Conservation (phyloP, 1,140 invertebrate genomes). For the Pectinophora gossypiella region DNA sequence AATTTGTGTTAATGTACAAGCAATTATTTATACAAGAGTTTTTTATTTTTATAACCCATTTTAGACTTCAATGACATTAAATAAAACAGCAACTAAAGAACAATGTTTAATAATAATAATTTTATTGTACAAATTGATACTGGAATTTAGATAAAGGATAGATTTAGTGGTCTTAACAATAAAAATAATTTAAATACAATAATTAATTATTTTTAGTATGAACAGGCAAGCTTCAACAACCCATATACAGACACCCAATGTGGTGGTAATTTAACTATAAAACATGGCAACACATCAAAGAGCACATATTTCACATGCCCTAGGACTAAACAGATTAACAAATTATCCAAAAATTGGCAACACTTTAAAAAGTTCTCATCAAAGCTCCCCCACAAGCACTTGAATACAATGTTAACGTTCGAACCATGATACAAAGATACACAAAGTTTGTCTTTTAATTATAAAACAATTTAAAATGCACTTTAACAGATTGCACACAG, state of each 20-base stretch:
- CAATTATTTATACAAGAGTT: no score
- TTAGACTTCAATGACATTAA: constrained; percentile 11
- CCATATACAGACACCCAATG: constrained; percentile 55
- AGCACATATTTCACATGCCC: no score
- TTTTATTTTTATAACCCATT: no score
- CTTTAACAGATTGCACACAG: not conserved
- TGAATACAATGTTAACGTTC: not conserved
- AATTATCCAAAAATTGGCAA: no score
- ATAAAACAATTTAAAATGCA: constrained; percentile 13
- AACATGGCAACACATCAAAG: constrained; percentile 30
- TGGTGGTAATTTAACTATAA: constrained; percentile 30
- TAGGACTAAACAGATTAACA: no score
- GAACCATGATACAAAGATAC: not conserved
- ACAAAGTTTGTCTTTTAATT: constrained; percentile 17
- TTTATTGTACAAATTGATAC: constrained; percentile 51
- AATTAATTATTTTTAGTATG: constrained; percentile 37
- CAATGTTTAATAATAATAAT: constrained; percentile 41
- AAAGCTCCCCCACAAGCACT: no score
- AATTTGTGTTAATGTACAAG: constrained; percentile 3
- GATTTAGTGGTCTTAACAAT: constrained; percentile 50
- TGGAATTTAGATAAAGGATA: constrained; percentile 65
- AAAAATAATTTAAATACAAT: constrained; percentile 50
- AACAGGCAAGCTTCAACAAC: constrained; percentile 54
- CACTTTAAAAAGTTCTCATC: no score
- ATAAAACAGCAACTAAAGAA: constrained; percentile 34